Conservation (phyloP, 2,888 invertebrate species). For the Orchesellides sinensis region DNA sequence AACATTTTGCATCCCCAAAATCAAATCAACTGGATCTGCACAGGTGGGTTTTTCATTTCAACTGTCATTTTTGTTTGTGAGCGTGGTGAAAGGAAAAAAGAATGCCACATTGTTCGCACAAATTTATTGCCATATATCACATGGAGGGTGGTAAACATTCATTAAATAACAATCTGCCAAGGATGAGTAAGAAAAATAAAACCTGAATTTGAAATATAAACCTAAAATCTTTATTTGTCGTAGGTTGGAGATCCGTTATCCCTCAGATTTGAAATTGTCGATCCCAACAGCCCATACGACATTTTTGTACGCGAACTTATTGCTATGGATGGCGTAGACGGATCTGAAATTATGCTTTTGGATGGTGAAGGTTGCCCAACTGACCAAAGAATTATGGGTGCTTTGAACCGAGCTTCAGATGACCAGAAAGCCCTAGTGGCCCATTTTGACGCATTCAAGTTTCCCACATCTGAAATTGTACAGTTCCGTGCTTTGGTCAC, state of each 20-base stretch:
- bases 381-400: conserved; percentile 96
- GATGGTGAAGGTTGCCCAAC: conserved; percentile 95
- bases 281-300: conserved; percentile 95
- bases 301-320: conserved; percentile 96
- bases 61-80: conserved; percentile 7
- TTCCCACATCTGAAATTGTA: conserved; percentile 95
- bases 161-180: too few species aligned
- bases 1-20: too few species aligned
- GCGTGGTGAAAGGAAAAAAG: neutral
- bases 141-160: neutral
- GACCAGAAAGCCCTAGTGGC: conserved; percentile 82
- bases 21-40: conserved; percentile 75
- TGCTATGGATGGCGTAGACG: conserved; percentile 95
- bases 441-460: conserved; percentile 97
- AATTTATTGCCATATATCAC: neutral
- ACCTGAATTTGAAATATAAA: neutral
- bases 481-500: conserved; percentile 97
- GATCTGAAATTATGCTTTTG: conserved; percentile 93
- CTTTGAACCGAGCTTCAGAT: conserved; percentile 88
- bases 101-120: neutral
- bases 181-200: neutral
- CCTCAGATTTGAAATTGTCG: conserved; percentile 93
- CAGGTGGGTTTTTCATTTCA: conserved; percentile 66
- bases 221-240: neutral
- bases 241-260: conserved; percentile 82